Evolutionary conservation across 2,888 invertebrate genomes (phyloP).

Genomic region (Lycocerus yunnanus): DNA sequence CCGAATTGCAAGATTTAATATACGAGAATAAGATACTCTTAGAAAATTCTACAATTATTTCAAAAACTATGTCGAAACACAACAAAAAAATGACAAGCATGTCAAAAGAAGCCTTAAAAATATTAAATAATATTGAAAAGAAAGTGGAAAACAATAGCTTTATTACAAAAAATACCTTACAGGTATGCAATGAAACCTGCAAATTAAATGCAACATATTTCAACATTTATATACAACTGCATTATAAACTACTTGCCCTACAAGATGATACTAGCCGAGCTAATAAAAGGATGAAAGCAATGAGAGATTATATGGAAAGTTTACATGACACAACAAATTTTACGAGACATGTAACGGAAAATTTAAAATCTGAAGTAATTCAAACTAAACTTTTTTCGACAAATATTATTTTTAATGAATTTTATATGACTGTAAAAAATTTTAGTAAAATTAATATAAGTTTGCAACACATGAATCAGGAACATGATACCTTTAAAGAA

Average conservation of each 20-base stretch:
- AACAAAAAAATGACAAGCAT: slow-evolving; percentile 84
- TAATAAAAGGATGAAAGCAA: neutral
- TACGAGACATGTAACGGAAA: slow-evolving; percentile 57
- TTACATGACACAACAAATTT: slow-evolving; percentile 74
- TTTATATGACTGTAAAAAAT: neutral
- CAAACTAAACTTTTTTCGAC: neutral
- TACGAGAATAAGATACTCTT: slow-evolving; percentile 82
- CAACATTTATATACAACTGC: neutral
- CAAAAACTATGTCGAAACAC: slow-evolving; percentile 82
- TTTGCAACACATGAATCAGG: neutral
- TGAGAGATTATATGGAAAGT: slow-evolving; percentile 54
- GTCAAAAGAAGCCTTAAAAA: slow-evolving; percentile 77
- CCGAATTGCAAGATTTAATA: slow-evolving; percentile 60
- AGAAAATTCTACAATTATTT: slow-evolving; percentile 73
- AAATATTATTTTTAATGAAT: neutral
- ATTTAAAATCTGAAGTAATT: neutral
- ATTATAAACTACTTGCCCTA: neutral
- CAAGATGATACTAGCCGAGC: neutral
- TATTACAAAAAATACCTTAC: neutral
- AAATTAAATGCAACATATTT: neutral
- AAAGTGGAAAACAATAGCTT: slow-evolving; percentile 60
- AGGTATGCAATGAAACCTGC: slow-evolving; percentile 15
- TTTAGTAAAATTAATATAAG: neutral
- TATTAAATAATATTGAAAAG: slow-evolving; percentile 73
- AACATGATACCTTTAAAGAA: neutral